Evolutionary conservation across 2,888 invertebrate genomes (phyloP).

Genomic region (Drosophila neutralis): DNA sequence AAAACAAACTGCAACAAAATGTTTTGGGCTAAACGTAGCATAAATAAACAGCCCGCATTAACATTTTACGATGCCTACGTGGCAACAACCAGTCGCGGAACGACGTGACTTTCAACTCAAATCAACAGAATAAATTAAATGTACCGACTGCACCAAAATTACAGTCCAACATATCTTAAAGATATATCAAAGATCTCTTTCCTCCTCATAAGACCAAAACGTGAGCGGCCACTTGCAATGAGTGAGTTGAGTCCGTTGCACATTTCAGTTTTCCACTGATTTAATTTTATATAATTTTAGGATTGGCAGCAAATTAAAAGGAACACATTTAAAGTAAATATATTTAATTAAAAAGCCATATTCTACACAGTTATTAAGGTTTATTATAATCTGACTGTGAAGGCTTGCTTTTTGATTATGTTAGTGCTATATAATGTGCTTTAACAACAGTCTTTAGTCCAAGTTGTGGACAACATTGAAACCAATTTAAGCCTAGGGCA

Average conservation of each 20-base stretch:
- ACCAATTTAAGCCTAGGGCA: neutral
- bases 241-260: conserved; percentile 31
- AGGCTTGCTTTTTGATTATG: neutral
- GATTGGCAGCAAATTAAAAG: neutral
- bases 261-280: conserved; percentile 4
- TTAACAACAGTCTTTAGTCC: conserved; percentile 2
- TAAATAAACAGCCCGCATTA: conserved; percentile 48
- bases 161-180: conserved; percentile 41
- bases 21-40: conserved; percentile 45
- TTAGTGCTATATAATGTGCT: neutral
- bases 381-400: neutral
- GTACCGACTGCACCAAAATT: conserved; percentile 51
- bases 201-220: conserved; percentile 40
- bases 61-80: conserved; percentile 59
- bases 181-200: conserved; percentile 51
- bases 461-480: neutral
- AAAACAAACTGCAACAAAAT: conserved; percentile 47
- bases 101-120: conserved; percentile 57
- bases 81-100: conserved; percentile 26
- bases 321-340: conserved; percentile 3
- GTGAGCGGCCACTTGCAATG: conserved; percentile 69
- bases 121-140: conserved; percentile 57
- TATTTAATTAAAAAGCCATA: neutral
- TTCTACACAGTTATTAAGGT: neutral
- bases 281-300: conserved; percentile 6